phyloP scores from a whole-genome alignment of 1,140 invertebrate genomes.

The Hyphantria cunea region DNA sequence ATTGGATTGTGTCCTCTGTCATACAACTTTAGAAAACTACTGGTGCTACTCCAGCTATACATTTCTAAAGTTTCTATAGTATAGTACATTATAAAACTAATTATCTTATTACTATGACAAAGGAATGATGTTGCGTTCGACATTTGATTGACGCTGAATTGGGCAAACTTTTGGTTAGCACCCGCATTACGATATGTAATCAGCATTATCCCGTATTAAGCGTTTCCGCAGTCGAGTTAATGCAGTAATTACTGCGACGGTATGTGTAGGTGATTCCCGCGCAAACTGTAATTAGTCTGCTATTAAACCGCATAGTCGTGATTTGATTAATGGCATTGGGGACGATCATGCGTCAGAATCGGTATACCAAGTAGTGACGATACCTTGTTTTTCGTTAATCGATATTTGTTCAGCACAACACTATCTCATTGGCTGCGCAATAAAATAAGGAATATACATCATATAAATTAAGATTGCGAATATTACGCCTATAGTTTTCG shows the following conservation, averaged over 20 bases:
- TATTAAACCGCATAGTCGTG: conserved; percentile 61
- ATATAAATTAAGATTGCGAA: neutral
- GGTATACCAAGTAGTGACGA: conserved; percentile 8
- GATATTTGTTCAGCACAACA: conserved; percentile 36
- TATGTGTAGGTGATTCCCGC: conserved; percentile 51
- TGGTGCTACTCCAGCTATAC: too few relatives aligned
- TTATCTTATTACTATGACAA: conserved; percentile 35
- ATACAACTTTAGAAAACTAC: neutral
- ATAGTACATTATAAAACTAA: too few relatives aligned
- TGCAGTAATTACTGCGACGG: conserved; percentile 51
- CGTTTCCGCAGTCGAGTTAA: conserved; percentile 47
- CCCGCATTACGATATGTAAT: conserved; percentile 46
- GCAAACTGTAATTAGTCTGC: conserved; percentile 70
- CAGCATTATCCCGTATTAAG: conserved; percentile 52
- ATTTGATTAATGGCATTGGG: conserved; percentile 67
- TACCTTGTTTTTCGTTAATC: conserved; percentile 47
- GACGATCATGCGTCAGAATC: conserved; percentile 41
- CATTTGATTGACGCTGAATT: conserved; percentile 40
- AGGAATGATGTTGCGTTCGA: conserved; percentile 29
- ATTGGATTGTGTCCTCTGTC: too few relatives aligned
- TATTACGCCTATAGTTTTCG: conserved; percentile 12
- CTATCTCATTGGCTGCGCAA: conserved; percentile 15
- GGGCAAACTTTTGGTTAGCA: conserved; percentile 40
- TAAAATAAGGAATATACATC: conserved; percentile 1
- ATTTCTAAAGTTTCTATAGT: too few relatives aligned